A percentile compares a stretch with the other conserved stretches of the same genome.
Conservation (phyloP, 1,140 invertebrate genomes). For the Heliconius melpomene region DNA sequence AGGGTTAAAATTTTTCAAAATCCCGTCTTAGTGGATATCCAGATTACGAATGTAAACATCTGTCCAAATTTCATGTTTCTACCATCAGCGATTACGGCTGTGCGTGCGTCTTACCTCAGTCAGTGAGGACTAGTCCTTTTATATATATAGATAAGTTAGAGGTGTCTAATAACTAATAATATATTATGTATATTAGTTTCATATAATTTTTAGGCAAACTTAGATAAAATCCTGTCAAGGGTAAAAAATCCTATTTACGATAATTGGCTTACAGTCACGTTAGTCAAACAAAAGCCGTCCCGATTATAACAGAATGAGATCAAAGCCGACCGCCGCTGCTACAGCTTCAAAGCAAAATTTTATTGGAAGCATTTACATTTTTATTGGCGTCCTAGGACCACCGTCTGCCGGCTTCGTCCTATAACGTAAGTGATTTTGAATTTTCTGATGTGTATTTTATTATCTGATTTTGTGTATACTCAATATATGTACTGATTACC, state of each 20-base stretch:
- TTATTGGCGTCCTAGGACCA: constrained; percentile 77
- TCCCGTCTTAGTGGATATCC: too few species aligned
- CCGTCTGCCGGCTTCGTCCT: constrained; percentile 63
- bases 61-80: too few species aligned
- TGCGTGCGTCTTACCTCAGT: too few species aligned
- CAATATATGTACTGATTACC: constrained; percentile 70
- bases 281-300: constrained; percentile 57
- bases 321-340: constrained; percentile 65
- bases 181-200: background rate
- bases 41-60: too few species aligned
- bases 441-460: constrained; percentile 80
- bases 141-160: background rate
- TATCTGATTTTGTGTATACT: constrained; percentile 76
- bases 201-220: background rate
- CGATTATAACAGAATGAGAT: constrained; percentile 68
- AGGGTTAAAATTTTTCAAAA: too few species aligned
- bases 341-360: constrained; percentile 78
- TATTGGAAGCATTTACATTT: constrained; percentile 79
- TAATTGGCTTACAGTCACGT: constrained; percentile 51
- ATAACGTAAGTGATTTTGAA: constrained; percentile 80
- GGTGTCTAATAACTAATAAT: background rate
- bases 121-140: too few species aligned
- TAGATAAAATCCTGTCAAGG: constrained; percentile 25
- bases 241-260: constrained; percentile 43
- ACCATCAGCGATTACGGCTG: too few species aligned